Conservation (phyloP, 2,888 invertebrate species). For the Eilema depressum region DNA sequence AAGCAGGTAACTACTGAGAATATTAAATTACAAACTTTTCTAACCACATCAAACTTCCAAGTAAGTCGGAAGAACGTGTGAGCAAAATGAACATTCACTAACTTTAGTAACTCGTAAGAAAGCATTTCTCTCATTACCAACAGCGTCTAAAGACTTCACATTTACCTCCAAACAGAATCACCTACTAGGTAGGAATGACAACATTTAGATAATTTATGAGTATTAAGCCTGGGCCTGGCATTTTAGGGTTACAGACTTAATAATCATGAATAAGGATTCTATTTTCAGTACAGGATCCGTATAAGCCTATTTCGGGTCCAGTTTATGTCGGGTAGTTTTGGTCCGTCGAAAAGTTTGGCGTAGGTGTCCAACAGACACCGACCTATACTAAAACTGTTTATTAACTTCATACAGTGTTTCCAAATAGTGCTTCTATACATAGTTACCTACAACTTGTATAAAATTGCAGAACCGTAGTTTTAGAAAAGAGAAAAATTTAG, state of each 20-base stretch:
- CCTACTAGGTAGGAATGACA: slow-evolving; percentile 31
- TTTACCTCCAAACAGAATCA: slow-evolving; percentile 39
- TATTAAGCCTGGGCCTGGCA: slow-evolving; percentile 35
- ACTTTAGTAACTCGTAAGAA: slow-evolving; percentile 24
- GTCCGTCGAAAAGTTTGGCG: slow-evolving; percentile 2
- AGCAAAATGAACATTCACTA: slow-evolving; percentile 19
- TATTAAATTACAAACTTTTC: background rate
- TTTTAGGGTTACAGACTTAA: slow-evolving; percentile 35
- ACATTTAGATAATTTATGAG: slow-evolving; percentile 43
- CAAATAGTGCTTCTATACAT: background rate
- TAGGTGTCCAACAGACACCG: background rate
- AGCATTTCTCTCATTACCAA: slow-evolving; percentile 39
- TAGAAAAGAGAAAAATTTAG: background rate
- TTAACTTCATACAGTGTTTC: background rate
- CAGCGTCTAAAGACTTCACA: slow-evolving; percentile 22
- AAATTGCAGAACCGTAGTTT: background rate
- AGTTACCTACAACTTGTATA: too few relatives aligned
- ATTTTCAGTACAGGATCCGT: slow-evolving; percentile 11
- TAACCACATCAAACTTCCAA: slow-evolving; percentile 4
- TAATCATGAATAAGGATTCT: slow-evolving; percentile 25
- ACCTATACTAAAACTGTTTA: background rate
- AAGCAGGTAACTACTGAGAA: background rate
- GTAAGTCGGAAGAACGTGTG: background rate
- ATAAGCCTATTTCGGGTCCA: background rate
- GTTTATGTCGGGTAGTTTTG: slow-evolving; percentile 3